A percentile compares a stretch with the other conserved stretches of the same genome.
Conservation (phyloP, 2,888 invertebrate genomes). For the Chloroclysta siterata region DNA sequence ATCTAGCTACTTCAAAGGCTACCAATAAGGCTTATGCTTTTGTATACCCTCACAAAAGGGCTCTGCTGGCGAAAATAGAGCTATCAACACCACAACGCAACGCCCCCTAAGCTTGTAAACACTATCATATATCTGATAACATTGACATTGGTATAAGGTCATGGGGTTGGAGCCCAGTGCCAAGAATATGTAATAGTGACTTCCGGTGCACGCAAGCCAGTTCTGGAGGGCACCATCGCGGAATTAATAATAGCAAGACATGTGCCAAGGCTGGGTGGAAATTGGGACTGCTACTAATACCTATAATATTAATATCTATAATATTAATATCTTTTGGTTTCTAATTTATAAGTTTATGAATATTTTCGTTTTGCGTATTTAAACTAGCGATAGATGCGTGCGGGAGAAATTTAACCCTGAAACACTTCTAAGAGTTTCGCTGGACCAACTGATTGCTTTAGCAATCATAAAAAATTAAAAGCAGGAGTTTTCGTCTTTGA, state of each 20-base stretch:
- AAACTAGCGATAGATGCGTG: no score
- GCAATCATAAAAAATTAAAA: not conserved
- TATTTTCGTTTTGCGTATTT: no score
- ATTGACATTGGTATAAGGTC: constrained; percentile 67
- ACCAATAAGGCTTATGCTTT: not conserved
- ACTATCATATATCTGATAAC: constrained; percentile 54
- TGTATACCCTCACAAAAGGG: not conserved
- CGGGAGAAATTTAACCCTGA: no score
- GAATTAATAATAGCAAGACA: constrained; percentile 27
- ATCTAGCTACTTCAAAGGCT: not conserved
- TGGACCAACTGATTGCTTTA: no score
- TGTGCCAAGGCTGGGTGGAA: constrained; percentile 37
- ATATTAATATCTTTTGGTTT: no score
- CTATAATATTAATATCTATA: not conserved
- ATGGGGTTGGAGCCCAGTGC: constrained; percentile 45
- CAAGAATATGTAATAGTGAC: constrained; percentile 13
- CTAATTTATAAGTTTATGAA: no score
- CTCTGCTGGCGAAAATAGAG: constrained; percentile 10
- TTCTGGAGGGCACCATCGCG: constrained; percentile 58
- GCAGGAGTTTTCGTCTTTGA: no score
- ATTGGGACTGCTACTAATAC: constrained; percentile 14
- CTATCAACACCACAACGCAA: constrained; percentile 12
- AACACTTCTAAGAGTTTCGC: no score
- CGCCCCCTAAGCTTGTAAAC: constrained; percentile 37
- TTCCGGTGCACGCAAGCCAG: constrained; percentile 66